These are phyloP conservation scores for Eurypyga helias DNA, from an alignment of 2,113 vertebrate genomes.

Conservation along the genomic window DNA sequence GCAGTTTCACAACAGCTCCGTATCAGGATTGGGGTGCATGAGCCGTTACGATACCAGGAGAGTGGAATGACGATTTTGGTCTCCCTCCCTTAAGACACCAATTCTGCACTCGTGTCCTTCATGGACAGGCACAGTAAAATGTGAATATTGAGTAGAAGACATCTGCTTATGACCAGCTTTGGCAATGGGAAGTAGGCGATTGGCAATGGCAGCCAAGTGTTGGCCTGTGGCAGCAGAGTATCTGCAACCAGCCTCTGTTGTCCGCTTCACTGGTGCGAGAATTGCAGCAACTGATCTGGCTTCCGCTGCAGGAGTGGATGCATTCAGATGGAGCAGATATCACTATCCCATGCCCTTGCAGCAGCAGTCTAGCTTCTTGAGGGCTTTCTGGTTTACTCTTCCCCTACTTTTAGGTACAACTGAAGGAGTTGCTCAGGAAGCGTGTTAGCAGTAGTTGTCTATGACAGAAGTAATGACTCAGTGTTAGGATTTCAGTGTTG, in stretches of 20 bases:
- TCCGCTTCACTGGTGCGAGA: background rate
- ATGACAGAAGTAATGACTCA: background rate
- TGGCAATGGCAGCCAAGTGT: background rate
- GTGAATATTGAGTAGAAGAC: background rate
- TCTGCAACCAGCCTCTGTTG: background rate
- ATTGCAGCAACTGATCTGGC: background rate
- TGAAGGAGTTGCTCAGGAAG: background rate
- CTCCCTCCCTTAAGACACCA: background rate
- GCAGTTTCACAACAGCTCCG: background rate
- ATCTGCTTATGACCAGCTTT: background rate
- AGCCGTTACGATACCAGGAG: rapidly evolving
- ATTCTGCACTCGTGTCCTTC: rapidly evolving
- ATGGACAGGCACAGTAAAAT: background rate
- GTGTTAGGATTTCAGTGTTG: background rate
- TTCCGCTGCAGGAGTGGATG: background rate
- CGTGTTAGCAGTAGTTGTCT: rapidly evolving
- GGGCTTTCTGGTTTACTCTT: background rate
- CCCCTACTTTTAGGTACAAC: background rate
- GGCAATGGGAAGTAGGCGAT: background rate
- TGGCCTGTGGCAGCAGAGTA: background rate
- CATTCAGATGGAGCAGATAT: rapidly evolving
- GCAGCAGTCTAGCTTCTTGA: background rate
- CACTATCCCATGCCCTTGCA: rapidly evolving
- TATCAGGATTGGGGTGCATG: background rate
- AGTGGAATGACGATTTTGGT: background rate